Base-by-base conservation (phyloP, 2,888 invertebrate species). In the Ptilodon capucinus region DNA sequence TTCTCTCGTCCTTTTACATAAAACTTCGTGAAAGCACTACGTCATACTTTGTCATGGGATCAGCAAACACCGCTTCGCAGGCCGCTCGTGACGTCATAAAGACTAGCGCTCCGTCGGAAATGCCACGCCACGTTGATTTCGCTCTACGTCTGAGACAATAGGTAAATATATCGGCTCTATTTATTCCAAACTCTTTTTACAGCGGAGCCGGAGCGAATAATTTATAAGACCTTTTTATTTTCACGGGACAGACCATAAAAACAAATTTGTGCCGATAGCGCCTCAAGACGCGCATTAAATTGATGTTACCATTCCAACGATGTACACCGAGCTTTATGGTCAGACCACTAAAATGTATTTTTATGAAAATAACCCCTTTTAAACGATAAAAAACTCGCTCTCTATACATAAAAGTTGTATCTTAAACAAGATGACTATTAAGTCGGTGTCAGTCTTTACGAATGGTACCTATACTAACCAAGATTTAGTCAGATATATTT, bases 171-270 rank as follows among this genome's bases (percentile, higher is more conserved):
- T 41, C 11, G 16, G 8, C 23, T 28, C 25, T 40, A 28, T 40
- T 13, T 9, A 7, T 28, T 40, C 13, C 2, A 23, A 28, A 16
- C 13, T 3, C 6, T 28, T 28, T 28, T 28, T 28, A 28, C 9
- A 9, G 28, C 28, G 28, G 6, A 9, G 6, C n/a, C 9, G 9
- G 16, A 13, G 21, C 39, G 21, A 13, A 39, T 11, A 39, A 21
- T 39, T 39, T 39, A 39, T 39, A n/a, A 32, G 19, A 42, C 9
- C 42, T 4, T 14, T 42, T 21, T 34, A 42, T 34, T 34, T 34
- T 13, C 34, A n/a, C 8, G 13, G 7, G 42, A 32, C 2, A 13
- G n/a, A 16, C 21, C 30, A 21, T 34, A 14, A 30, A 21, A 42
- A 4, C 4, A 35, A 17, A 35, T 17, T 2, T 7, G 14, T 14